phyloP scores from a whole-genome alignment of 2,797 vertebrate genomes.

The Eidolon dupreanum region DNA sequence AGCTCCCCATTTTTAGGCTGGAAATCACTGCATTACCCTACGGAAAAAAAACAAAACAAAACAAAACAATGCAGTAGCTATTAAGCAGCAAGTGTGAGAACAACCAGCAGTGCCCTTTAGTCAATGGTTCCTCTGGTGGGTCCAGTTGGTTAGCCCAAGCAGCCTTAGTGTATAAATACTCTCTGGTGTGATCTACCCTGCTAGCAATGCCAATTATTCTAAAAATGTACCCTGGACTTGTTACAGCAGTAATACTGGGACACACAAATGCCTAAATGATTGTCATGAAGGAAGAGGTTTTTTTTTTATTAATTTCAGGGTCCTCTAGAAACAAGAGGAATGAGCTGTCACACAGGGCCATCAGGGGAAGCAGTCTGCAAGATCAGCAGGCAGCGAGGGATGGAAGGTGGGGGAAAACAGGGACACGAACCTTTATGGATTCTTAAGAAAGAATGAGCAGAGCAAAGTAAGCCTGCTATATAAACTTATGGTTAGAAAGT shows the following conservation, averaged over 20 bases:
- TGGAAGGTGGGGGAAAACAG: neutral
- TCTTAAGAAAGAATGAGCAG: neutral
- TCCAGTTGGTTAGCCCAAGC: neutral
- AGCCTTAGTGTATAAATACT: neutral
- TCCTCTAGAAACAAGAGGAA: neutral
- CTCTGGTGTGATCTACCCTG: neutral
- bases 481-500: neutral
- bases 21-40: neutral
- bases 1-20: neutral
- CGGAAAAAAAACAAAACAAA: too few relatives aligned
- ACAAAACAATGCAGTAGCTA: neutral
- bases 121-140: too few relatives aligned
- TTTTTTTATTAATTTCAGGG: neutral
- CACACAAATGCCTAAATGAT: neutral
- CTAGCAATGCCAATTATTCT: neutral
- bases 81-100: neutral
- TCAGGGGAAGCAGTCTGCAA: neutral
- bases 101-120: too few relatives aligned
- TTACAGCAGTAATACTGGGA: neutral
- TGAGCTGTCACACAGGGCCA: too few relatives aligned
- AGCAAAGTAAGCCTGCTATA: neutral
- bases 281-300: neutral
- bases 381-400: neutral
- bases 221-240: neutral
- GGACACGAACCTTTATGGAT: neutral